Evolutionary conservation across 1,140 invertebrate genomes (phyloP), one percentile per base, ranked within the genome.

Genomic region (Phymastichus coffea): DNA sequence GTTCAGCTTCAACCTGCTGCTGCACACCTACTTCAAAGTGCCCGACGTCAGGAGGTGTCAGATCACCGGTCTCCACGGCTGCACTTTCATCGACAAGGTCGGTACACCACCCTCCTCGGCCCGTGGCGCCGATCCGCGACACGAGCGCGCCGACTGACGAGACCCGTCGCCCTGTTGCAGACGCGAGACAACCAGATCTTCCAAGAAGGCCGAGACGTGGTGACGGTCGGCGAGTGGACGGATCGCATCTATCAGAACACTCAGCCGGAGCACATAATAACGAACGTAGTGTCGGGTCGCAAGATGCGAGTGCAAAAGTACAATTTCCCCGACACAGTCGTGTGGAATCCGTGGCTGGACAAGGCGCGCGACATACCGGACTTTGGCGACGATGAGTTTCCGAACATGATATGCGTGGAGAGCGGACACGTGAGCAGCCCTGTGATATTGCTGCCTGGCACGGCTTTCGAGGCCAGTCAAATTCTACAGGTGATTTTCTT

Each of bases 261-360:
- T 20, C 90, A 92, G 63, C 89, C 91, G 67, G 92, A 95, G 73
- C 92, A 95, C 77, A 90, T 94, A 72, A 93, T 97, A 68, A 94
- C 92, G 41, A 94, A 94, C 78, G 92, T 94, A 20, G 92, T 94
- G 10, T 94, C 92, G 57, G 91, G 92, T 7, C 81, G 92, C 44
- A 94, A 94, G 79, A 94, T 95, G 89, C 84, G 90, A 66, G 87
- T 97, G 69, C 90, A 93, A 72, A 96, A 95, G 75, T 93, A 93
- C 73, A 96, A 96, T 81, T 93, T 96, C 74, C 92, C 93, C 1
- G 93, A 95, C 72, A 95, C 92, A 85, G 94, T 97, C 62, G 86
- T 98, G 46, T 98, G 95, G 95, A 97, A 98, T 84, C 95, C 95
- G 3, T 97, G 95, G 94, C 82, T 89, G 44, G 92, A 96, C 63